A percentile compares a stretch with the other conserved stretches of the same genome.
These are phyloP conservation scores for Circaetus cinerascens DNA, from an alignment of 2,113 vertebrate species.

Conservation along the genomic window DNA sequence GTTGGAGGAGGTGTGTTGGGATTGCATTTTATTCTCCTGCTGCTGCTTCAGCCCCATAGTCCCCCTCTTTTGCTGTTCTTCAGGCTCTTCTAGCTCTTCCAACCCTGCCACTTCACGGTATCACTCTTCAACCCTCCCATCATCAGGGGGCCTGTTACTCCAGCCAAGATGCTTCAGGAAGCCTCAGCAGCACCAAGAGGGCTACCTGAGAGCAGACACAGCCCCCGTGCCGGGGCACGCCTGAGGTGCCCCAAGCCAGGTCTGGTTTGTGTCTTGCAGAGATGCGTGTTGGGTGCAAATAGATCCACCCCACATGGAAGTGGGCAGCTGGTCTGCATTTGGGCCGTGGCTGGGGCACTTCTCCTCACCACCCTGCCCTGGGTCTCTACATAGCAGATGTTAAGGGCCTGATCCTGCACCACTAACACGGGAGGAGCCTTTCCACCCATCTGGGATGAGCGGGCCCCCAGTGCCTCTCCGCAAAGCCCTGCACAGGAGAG, in stretches of 20 bases:
- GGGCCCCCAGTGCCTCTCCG: too few relatives aligned
- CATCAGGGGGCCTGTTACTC: background rate
- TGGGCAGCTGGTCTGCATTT: background rate
- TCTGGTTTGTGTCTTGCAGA: background rate
- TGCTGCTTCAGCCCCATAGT: background rate
- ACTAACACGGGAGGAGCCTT: background rate
- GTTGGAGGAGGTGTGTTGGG: background rate
- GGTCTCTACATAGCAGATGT: background rate
- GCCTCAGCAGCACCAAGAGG: background rate
- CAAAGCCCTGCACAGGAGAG: background rate
- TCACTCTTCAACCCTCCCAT: background rate
- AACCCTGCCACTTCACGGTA: background rate
- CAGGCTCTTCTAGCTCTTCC: background rate
- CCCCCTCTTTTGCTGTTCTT: background rate
- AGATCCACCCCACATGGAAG: background rate
- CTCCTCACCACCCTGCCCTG: background rate
- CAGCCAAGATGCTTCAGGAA: background rate
- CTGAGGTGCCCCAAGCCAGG: background rate
- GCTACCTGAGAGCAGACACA: background rate
- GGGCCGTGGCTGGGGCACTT: background rate
- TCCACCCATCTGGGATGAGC: background rate
- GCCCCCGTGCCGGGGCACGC: rapidly evolving
- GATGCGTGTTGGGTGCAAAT: rapidly evolving
- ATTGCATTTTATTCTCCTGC: background rate
- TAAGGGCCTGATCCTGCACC: background rate